A percentile compares a stretch with the other conserved stretches of the same genome.
Conservation (phyloP, 2,888 invertebrate species). For the Ypsolopha scabrella region DNA sequence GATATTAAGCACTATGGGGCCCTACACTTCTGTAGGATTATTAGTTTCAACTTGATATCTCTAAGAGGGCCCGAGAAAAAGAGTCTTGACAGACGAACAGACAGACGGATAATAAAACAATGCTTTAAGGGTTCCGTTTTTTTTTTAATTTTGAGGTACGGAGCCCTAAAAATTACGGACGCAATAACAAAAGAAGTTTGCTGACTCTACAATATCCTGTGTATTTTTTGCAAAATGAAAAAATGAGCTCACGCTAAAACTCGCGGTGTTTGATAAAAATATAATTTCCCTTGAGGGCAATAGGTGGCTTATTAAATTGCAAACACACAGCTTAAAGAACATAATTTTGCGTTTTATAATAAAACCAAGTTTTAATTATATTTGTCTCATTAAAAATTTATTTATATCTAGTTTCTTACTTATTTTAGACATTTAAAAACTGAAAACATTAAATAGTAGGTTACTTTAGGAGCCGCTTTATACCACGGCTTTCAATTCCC, state of each 20-base stretch:
- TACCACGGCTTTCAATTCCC: no score
- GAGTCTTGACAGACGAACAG: no score
- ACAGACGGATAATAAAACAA: no score
- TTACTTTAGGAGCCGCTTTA: not conserved
- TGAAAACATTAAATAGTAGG: not conserved
- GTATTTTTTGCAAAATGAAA: slow-evolving; percentile 23
- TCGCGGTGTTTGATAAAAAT: slow-evolving; percentile 30
- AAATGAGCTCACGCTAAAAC: slow-evolving; percentile 23
- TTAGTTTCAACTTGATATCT: no score
- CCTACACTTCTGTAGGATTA: no score
- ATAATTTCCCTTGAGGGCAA: slow-evolving; percentile 42
- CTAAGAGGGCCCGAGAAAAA: no score
- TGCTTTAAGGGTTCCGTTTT: no score
- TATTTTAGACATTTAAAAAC: not conserved
- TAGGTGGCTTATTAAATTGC: slow-evolving; percentile 35
- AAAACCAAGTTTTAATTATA: slow-evolving; percentile 1
- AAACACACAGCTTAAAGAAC: slow-evolving; percentile 16
- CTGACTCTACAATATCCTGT: not conserved
- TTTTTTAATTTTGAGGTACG: no score
- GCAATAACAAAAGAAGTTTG: no score
- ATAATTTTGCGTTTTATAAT: slow-evolving; percentile 8
- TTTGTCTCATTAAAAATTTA: not conserved
- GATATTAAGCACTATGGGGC: no score
- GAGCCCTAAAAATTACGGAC: no score
- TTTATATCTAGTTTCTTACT: not conserved